These are phyloP conservation scores for Melitaea cinxia DNA, from an alignment of 1,140 invertebrate species.

Conservation along the genomic window DNA sequence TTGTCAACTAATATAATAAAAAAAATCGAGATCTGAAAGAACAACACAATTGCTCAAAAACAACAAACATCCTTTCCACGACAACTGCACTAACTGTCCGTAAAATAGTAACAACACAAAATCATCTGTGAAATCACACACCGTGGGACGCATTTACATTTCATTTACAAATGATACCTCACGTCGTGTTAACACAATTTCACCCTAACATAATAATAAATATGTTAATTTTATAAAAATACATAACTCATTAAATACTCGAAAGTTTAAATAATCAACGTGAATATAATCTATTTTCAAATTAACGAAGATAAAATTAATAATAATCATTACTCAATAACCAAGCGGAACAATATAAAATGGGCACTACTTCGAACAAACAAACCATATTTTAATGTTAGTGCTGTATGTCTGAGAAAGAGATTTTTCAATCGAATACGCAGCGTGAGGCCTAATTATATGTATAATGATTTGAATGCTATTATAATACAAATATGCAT, in stretches of 20 bases:
- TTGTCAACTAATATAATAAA: too few relatives aligned
- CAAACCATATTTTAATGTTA: constrained; percentile 48
- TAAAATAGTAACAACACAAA: too few relatives aligned
- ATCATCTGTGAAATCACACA: neutral
- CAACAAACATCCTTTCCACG: too few relatives aligned
- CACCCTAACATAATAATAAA: neutral
- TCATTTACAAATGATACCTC: neutral
- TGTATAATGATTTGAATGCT: constrained; percentile 59
- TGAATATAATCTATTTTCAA: constrained; percentile 25
- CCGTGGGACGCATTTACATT: neutral
- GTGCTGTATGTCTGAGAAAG: constrained; percentile 31
- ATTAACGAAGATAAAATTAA: constrained; percentile 24
- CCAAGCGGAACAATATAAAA: constrained; percentile 29
- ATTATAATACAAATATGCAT: constrained; percentile 44
- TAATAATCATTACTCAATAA: constrained; percentile 34
- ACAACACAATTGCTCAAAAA: too few relatives aligned
- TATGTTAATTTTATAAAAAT: neutral
- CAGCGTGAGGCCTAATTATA: constrained; percentile 67
- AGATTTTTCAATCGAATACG: constrained; percentile 68
- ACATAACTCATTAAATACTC: neutral
- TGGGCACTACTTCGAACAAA: constrained; percentile 31
- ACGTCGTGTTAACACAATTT: neutral
- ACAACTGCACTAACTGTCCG: too few relatives aligned
- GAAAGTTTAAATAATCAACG: neutral
- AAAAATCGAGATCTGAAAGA: too few relatives aligned